These are phyloP conservation scores for Smithornis capensis DNA, from an alignment of 2,113 vertebrate genomes.

Conservation along the genomic window DNA sequence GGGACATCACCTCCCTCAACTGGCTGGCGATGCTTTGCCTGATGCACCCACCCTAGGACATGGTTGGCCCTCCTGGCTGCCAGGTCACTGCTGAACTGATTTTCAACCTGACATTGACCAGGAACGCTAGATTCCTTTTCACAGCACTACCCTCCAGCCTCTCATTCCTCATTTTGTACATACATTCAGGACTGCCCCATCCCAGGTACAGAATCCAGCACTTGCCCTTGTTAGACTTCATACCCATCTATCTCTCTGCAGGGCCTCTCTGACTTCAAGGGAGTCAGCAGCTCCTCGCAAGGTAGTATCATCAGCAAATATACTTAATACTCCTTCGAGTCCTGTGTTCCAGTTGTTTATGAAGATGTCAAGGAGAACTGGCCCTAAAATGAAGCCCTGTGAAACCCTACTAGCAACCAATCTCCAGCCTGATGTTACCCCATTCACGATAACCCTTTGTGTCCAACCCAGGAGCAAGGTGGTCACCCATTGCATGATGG, in stretches of 20 bases:
- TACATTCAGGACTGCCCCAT: not conserved
- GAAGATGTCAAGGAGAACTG: not conserved
- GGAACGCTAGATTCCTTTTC: not conserved
- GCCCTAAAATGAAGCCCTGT: not conserved
- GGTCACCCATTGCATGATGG: not conserved
- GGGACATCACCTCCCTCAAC: not conserved
- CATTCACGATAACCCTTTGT: not conserved
- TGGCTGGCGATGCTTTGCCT: accelerated
- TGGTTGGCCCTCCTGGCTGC: no score
- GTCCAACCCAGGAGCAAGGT: not conserved
- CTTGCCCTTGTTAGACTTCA: not conserved
- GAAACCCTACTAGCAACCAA: not conserved
- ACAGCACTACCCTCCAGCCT: not conserved
- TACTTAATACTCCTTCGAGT: not conserved
- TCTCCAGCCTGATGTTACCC: not conserved
- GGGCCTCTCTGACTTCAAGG: not conserved
- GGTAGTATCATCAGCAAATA: not conserved
- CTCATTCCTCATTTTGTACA: not conserved
- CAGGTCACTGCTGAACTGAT: no score
- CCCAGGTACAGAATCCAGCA: not conserved
- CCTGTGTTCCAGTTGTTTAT: not conserved
- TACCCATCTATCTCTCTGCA: not conserved
- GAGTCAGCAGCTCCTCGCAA: not conserved
- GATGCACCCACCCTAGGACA: no score
- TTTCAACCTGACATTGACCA: not conserved